Conservation (phyloP, 2,888 invertebrate species). For the Apamea sordens region DNA sequence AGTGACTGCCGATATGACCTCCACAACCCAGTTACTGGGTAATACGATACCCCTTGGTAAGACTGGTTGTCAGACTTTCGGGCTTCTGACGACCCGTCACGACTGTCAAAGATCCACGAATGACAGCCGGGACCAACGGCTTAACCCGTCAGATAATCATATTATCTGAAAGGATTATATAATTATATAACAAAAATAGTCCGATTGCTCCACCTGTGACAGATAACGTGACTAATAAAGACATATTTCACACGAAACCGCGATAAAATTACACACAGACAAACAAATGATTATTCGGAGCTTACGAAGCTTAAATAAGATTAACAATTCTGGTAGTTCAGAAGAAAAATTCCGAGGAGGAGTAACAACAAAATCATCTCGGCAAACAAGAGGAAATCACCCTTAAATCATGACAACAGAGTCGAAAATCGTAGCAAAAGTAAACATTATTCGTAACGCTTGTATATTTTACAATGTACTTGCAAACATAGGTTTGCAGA, state of each 20-base stretch:
- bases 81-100: neutral
- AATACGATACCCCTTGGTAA: neutral
- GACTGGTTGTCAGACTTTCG: neutral
- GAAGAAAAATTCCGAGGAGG: slow-evolving; percentile 64
- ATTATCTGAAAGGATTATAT: slow-evolving; percentile 1
- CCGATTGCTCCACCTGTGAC: neutral
- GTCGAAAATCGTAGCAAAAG: slow-evolving; percentile 71
- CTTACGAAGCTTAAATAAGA: slow-evolving; percentile 67
- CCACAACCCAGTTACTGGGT: neutral
- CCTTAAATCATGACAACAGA: slow-evolving; percentile 72
- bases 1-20: neutral
- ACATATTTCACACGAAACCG: slow-evolving; percentile 60
- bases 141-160: neutral
- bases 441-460: slow-evolving; percentile 76
- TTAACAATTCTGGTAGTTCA: slow-evolving; percentile 69
- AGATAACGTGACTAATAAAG: slow-evolving; percentile 49
- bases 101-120: neutral
- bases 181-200: neutral
- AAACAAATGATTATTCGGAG: slow-evolving; percentile 63
- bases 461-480: slow-evolving; percentile 68
- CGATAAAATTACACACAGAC: slow-evolving; percentile 60
- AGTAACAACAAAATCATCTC: slow-evolving; percentile 67
- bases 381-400: slow-evolving; percentile 68
- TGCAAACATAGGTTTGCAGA: slow-evolving; percentile 51
- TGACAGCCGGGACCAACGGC: neutral